Conservation (phyloP, 23 tunicate species). For the Trididemnum nubilum region DNA sequence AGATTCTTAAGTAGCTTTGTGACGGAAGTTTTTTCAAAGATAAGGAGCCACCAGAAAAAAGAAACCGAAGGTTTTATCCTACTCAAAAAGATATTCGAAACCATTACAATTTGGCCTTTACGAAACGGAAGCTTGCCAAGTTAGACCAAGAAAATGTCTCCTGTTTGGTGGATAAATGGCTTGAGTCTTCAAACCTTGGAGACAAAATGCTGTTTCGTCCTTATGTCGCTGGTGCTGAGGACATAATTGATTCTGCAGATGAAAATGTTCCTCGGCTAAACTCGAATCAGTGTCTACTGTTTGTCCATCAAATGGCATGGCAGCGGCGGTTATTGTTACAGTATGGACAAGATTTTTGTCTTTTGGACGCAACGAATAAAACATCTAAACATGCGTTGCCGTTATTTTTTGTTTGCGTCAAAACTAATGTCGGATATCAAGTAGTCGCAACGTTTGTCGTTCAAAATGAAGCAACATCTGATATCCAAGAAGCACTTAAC, state of each 20-base stretch:
- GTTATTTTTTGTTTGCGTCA: constrained; percentile 27
- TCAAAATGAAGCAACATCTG: constrained; percentile 6
- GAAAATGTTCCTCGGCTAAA: background rate
- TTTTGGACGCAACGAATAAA: constrained; percentile 30
- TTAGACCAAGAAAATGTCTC: constrained; percentile 17
- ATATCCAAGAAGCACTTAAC: constrained; percentile 1
- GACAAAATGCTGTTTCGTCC: constrained; percentile 34
- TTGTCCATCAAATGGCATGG: constrained; percentile 35
- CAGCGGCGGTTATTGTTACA: background rate
- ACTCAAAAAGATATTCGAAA: background rate
- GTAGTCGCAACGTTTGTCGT: constrained; percentile 18
- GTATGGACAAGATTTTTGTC: constrained; percentile 27
- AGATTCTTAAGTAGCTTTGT: background rate
- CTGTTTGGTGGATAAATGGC: constrained; percentile 10
- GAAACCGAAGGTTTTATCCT: background rate
- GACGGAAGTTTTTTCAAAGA: background rate
- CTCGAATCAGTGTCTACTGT: background rate
- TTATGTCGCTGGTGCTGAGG: background rate
- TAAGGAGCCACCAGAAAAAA: background rate
- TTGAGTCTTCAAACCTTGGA: no score
- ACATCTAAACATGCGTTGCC: constrained; percentile 28
- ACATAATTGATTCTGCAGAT: background rate
- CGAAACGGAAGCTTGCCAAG: constrained; percentile 8
- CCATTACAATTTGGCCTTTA: background rate
- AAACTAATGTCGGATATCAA: constrained; percentile 41